A percentile compares a stretch with the other conserved stretches of the same genome.
phyloP scores from a whole-genome alignment of 92 coral and sea anemone species.

The Zoanthus solanderi region DNA sequence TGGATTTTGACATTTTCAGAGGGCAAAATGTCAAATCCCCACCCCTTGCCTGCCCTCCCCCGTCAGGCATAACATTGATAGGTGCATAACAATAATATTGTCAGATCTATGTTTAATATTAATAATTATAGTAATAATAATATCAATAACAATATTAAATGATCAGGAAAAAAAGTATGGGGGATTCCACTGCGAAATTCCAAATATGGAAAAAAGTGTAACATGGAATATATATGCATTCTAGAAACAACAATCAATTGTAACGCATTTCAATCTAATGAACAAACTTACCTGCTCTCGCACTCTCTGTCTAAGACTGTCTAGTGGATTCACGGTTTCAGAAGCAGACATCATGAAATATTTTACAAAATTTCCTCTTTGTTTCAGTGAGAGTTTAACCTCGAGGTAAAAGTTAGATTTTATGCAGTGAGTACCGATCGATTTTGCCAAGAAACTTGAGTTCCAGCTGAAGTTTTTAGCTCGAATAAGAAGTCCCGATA shows the following conservation, averaged over 20 bases:
- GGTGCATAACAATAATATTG: too few species aligned
- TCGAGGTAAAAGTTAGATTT: slow-evolving; percentile 7
- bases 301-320: slow-evolving; percentile 32
- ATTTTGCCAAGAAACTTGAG: slow-evolving; percentile 3
- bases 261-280: background rate
- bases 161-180: background rate
- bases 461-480: background rate
- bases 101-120: too few species aligned
- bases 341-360: slow-evolving; percentile 45
- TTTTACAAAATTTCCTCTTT: slow-evolving; percentile 18
- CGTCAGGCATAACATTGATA: too few species aligned
- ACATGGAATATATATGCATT: background rate
- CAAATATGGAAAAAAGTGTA: background rate
- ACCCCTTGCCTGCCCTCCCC: too few species aligned
- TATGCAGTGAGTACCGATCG: slow-evolving; percentile 15
- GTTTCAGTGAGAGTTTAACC: background rate
- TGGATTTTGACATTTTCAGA: too few species aligned
- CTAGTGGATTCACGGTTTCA: slow-evolving; percentile 29
- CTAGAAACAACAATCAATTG: background rate
- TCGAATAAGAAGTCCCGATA: slow-evolving; percentile 21
- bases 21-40: too few species aligned
- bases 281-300: slow-evolving; percentile 39
- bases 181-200: background rate
- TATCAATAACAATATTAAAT: slow-evolving; percentile 72
- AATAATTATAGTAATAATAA: slow-evolving; percentile 9